Percentiles rank a stretch among this genome's conserved stretches.
Evolutionary conservation across 2,888 invertebrate genomes (phyloP).

Genomic region (Agrotis exclamationis): DNA sequence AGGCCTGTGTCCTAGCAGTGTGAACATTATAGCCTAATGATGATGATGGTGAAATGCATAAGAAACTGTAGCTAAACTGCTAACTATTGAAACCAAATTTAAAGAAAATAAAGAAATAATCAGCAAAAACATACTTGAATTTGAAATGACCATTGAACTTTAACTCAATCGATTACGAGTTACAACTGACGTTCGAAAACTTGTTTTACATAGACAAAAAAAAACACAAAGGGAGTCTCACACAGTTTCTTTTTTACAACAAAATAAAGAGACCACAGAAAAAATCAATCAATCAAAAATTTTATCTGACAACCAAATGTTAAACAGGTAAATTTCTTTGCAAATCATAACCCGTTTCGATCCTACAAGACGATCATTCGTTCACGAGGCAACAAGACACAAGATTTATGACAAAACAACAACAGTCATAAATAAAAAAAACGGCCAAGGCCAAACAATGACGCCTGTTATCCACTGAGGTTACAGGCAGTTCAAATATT

Average conservation of each 20-base stretch:
- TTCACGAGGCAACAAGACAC: background rate
- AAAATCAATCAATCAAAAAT: background rate
- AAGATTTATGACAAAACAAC: conserved; percentile 17
- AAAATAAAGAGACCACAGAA: background rate
- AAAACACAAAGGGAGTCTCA: background rate
- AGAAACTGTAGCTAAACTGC: background rate
- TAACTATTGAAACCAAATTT: background rate
- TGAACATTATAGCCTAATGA: no score
- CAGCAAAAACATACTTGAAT: background rate
- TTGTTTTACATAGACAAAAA: background rate
- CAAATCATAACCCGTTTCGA: conserved; percentile 3
- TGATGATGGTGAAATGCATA: background rate
- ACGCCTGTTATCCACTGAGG: conserved; percentile 35
- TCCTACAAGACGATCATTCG: background rate
- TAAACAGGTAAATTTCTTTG: background rate
- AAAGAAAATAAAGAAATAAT: background rate
- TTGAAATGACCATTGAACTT: conserved; percentile 8
- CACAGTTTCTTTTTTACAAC: background rate
- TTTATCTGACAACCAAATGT: background rate
- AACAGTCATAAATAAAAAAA: conserved; percentile 22
- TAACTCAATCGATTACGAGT: background rate
- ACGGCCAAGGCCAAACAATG: conserved; percentile 29
- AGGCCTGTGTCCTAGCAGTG: no score
- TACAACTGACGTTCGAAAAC: background rate
- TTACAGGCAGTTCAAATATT: conserved; percentile 39